These are phyloP conservation scores for Gastrophysa polygoni DNA, from an alignment of 2,888 invertebrate genomes.

Conservation along the genomic window DNA sequence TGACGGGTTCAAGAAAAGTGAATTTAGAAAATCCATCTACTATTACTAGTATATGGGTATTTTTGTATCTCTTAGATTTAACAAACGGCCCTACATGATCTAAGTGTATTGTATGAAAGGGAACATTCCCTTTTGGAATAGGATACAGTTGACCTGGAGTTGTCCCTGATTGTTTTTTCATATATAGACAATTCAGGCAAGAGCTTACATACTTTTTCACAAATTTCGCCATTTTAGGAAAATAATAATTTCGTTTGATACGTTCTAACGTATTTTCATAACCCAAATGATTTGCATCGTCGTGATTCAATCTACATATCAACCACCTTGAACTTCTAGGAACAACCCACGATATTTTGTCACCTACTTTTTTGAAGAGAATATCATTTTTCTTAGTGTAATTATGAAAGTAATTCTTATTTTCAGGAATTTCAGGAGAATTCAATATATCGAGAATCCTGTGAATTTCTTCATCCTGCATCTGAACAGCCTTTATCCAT, in stretches of 20 bases:
- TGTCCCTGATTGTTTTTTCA: constrained; percentile 26
- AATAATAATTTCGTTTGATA: constrained; percentile 35
- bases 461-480: constrained; percentile 35
- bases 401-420: constrained; percentile 12
- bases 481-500: constrained; percentile 36
- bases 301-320: constrained; percentile 36
- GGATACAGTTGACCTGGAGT: constrained; percentile 42
- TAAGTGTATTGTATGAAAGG: neutral
- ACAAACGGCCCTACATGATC: neutral
- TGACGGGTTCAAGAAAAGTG: constrained; percentile 14
- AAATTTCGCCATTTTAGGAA: constrained; percentile 38
- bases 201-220: constrained; percentile 44
- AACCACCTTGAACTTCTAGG: constrained; percentile 30
- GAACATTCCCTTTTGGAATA: constrained; percentile 36
- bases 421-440: constrained; percentile 18
- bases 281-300: constrained; percentile 33
- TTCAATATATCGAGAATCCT: constrained; percentile 28
- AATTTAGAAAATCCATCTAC: constrained; percentile 2
- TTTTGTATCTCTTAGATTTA: no score
- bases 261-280: constrained; percentile 32
- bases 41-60: no score
- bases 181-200: constrained; percentile 45
- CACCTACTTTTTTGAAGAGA: no score
- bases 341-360: no score
- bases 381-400: no score